phyloP scores from a whole-genome alignment of 2,113 vertebrate species.

The Microcebus lehilahytsara region DNA sequence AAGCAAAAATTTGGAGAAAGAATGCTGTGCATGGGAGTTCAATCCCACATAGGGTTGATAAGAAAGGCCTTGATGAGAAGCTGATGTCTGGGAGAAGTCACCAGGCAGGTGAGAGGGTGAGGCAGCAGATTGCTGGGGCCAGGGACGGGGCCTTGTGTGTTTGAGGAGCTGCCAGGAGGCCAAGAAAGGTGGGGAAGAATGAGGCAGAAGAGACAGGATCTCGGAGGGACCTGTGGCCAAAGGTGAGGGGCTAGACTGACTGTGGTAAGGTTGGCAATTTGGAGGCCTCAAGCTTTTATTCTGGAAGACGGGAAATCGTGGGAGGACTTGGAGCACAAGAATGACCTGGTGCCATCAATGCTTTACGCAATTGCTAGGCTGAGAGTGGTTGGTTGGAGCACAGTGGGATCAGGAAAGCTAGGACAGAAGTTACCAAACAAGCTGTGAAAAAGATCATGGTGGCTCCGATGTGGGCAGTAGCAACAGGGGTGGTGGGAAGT shows the following conservation, averaged over 20 bases:
- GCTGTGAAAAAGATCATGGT: neutral
- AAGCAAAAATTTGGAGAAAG: neutral
- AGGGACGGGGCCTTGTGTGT: fast-evolving
- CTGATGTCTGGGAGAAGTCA: neutral
- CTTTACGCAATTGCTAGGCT: neutral
- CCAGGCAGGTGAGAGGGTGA: neutral
- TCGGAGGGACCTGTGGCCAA: fast-evolving
- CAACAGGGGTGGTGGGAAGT: neutral
- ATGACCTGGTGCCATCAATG: neutral
- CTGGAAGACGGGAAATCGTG: neutral
- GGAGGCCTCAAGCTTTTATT: neutral
- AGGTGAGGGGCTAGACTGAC: neutral
- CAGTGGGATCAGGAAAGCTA: neutral
- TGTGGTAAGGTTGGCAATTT: neutral
- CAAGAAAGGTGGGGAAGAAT: neutral
- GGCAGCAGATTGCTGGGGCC: neutral
- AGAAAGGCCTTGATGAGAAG: neutral
- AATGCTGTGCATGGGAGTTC: neutral
- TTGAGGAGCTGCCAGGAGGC: neutral
- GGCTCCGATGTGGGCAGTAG: neutral
- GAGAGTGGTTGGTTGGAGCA: fast-evolving
- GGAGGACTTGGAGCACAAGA: neutral
- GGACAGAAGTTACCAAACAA: neutral
- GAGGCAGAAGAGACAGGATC: neutral
- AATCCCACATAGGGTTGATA: neutral